Evolutionary conservation across 2,888 invertebrate genomes (phyloP), one percentile per base, ranked within the genome.

Genomic region (Caenorhabditis panamensis): DNA sequence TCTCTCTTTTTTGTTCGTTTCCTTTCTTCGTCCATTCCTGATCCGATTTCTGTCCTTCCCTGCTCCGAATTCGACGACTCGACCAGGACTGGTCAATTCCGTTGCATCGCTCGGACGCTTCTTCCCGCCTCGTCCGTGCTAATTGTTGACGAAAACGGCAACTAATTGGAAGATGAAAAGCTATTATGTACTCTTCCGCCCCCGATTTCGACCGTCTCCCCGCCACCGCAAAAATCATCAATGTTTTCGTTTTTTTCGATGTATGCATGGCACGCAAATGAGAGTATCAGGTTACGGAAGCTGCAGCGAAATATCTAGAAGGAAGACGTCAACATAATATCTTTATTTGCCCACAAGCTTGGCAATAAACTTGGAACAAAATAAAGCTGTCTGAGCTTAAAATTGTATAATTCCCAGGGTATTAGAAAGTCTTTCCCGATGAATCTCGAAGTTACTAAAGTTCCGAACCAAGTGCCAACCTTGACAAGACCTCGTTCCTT

Each of bases 161-260:
- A 59, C 64, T 66, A 73, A 66, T 75, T 66, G 75, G 56, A 47
- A 54, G 56, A 54, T 62, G 54, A 54, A 73, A 59, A 59, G 53
- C 61, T 13, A 66, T 75, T 67, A 67, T 75, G 75, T 75, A 66
- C 75, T 66, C 61, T 66, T 59, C 36, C 63, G 58, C 41, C 61
- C 22, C 44, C 58, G 28, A 31, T 56, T 56, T 31, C 31, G 18
- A 47, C 47, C 47, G 47, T 47, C 47, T 47, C 47, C 47, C 47
- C 47, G 18, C 18, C 47, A 18, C 47, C 47, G 18, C 47, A n/a
- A 18, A 47, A 47, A 47, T 47, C 47, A 47, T 47, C 47, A 9
- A 47, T 47, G 47, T 47, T 56, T 56, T 18, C 54, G 54, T 18
- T 31, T 28, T 56, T 56, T 31, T 53, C 24, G 5, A 9, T 53